These are phyloP conservation scores for Heliconius eleuchia DNA, from an alignment of 1,140 invertebrate species.

Conservation along the genomic window DNA sequence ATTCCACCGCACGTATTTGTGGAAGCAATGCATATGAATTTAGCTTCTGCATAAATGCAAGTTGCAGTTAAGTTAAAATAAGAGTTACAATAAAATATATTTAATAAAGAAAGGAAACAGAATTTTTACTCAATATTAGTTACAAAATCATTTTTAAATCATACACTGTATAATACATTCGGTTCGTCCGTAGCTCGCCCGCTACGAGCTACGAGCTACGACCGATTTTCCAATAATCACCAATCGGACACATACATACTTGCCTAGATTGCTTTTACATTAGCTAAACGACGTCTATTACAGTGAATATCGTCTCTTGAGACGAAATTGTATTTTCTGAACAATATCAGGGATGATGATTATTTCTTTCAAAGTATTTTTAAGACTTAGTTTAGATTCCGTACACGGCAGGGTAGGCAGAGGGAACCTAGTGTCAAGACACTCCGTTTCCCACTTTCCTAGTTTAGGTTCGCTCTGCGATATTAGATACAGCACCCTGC, in stretches of 20 bases:
- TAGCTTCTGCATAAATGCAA: background rate
- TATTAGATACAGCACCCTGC: no score
- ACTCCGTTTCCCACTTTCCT: no score
- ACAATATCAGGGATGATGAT: background rate
- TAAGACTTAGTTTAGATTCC: background rate
- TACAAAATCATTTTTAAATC: background rate
- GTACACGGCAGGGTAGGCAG: no score
- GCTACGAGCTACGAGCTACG: background rate
- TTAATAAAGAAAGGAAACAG: no score
- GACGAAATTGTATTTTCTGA: background rate
- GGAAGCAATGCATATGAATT: background rate
- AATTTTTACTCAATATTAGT: background rate
- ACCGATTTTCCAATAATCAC: constrained; percentile 7
- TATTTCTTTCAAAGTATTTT: background rate
- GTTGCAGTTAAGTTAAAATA: background rate
- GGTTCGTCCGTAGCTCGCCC: background rate
- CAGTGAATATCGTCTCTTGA: background rate
- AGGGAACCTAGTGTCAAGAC: no score
- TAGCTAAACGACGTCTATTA: constrained; percentile 3
- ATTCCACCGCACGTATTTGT: background rate
- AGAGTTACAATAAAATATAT: no score
- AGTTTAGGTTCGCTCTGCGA: no score
- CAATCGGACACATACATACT: constrained; percentile 10
- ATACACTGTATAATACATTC: background rate
- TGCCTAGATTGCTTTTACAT: background rate